Evolutionary conservation across 2,797 vertebrate genomes (phyloP).

Genomic region (Mormyrus hasselquistii): DNA sequence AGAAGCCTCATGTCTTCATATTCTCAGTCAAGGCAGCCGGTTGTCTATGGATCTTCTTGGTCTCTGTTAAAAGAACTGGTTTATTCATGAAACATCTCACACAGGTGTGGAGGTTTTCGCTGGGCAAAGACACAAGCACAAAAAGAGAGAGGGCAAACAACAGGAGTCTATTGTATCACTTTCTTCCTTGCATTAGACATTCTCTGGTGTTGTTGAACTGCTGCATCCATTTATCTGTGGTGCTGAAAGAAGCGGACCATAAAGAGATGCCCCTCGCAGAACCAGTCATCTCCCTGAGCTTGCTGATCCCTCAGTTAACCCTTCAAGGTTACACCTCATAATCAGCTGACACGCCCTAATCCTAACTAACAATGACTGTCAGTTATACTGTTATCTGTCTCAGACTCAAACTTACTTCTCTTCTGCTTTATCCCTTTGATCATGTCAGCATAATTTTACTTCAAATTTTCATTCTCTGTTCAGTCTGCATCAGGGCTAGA

Average conservation of each 20-base stretch:
- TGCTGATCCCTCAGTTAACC: background rate
- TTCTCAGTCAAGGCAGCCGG: background rate
- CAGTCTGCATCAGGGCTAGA: background rate
- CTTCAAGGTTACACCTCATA: background rate
- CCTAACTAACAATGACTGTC: background rate
- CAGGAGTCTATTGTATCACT: background rate
- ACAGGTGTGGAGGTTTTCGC: background rate
- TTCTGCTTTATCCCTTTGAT: slow-evolving; percentile 1
- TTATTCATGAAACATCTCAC: background rate
- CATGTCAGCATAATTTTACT: background rate
- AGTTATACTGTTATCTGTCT: background rate
- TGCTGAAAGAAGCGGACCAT: background rate
- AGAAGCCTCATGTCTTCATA: background rate
- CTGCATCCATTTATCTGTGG: background rate
- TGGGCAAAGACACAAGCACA: background rate
- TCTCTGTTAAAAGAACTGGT: background rate
- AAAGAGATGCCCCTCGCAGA: background rate
- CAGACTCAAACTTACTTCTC: background rate
- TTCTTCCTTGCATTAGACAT: background rate
- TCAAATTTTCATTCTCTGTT: background rate
- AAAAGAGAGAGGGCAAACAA: background rate
- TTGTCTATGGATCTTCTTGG: background rate
- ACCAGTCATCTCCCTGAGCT: background rate
- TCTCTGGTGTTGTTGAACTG: background rate
- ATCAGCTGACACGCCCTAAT: background rate